Evolutionary conservation across 2,113 vertebrate species (phyloP), one percentile per base, ranked within the genome.

Genomic region (Morphnarchus princeps): DNA sequence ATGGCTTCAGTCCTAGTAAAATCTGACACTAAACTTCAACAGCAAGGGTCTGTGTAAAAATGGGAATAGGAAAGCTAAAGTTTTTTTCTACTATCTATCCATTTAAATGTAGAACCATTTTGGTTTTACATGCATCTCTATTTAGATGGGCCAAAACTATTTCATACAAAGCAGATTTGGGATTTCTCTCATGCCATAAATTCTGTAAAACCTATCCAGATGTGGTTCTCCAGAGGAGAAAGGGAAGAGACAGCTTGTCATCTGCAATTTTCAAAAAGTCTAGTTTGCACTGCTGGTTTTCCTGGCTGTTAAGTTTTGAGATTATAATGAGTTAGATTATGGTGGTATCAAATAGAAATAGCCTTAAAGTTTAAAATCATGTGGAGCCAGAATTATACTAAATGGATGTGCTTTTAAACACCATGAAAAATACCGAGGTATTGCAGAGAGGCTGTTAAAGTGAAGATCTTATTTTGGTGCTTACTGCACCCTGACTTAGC

Each of bases 401-500:
- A 80, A 65, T 15, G 7, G 47, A 28, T 58, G 42, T 76, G 29
- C 31, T 93, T 92, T 82, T 43, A 61, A 87, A n/a, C 24, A 79
- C 38, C 29, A 19, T 10, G 43, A n/a, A 65, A 91, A 91, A 50
- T 13, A 43, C 31, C 63, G 65, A 96, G 73, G 81, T 82, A 76
- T 36, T 92, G 93, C 72, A 87, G 54, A 94, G 87, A 95, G 66
- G 91, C 92, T 93, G 86, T 62, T 94, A 20, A 92, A 93, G 45
- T 81, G 54, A 66, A 45, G 47, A 54, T 11, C 61, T 81, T 92
- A n/a, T 13, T 84, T 93, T 90, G 97, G 93, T 96, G 94, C 95
- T 93, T 94, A 78, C 29, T 88, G 89, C 89, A 94, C 87, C 84
- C 32, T 65, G 73, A 72, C 34, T 76, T 91, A 80, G 66, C 66